Evolutionary conservation across 2,888 invertebrate genomes (phyloP).

Genomic region (Pristionchus fissidentatus): DNA sequence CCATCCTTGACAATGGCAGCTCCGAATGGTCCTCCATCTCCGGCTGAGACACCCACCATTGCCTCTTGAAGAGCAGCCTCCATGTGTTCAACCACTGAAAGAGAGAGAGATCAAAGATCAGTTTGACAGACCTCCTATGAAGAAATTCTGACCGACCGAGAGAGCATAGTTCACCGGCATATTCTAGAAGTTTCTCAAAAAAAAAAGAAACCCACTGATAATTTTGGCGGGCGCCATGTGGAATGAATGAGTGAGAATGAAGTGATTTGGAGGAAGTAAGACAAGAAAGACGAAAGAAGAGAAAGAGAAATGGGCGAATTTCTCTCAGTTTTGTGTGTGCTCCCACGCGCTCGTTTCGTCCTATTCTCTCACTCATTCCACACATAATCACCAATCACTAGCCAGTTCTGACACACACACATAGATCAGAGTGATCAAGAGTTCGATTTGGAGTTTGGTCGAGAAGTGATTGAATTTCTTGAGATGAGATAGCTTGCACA

Average conservation of each 20-base stretch:
- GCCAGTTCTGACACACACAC: neutral
- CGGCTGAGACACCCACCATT: slow-evolving; percentile 62
- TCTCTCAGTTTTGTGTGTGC: slow-evolving; percentile 5
- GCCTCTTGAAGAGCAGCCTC: slow-evolving; percentile 68
- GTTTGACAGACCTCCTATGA: neutral
- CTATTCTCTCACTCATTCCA: neutral
- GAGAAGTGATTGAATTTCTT: too few relatives aligned
- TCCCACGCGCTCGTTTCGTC: neutral
- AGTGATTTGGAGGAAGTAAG: neutral
- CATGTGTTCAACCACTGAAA: slow-evolving; percentile 62
- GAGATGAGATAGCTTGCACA: too few relatives aligned
- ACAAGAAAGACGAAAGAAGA: neutral
- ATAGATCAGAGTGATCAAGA: neutral
- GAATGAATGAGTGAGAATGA: neutral
- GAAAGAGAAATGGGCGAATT: neutral
- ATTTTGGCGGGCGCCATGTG: neutral
- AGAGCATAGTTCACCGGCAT: neutral
- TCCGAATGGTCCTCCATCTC: slow-evolving; percentile 74
- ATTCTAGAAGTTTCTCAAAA: neutral
- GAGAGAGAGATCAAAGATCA: neutral
- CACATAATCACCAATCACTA: slow-evolving; percentile 24
- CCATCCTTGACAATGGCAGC: slow-evolving; percentile 71
- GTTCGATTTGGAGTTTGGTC: too few relatives aligned
- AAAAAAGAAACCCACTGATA: slow-evolving; percentile 18
- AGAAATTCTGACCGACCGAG: neutral